A percentile compares a stretch with the other conserved stretches of the same genome.
Conservation (phyloP, 1,140 invertebrate species). For the Oryzaephilus surinamensis region DNA sequence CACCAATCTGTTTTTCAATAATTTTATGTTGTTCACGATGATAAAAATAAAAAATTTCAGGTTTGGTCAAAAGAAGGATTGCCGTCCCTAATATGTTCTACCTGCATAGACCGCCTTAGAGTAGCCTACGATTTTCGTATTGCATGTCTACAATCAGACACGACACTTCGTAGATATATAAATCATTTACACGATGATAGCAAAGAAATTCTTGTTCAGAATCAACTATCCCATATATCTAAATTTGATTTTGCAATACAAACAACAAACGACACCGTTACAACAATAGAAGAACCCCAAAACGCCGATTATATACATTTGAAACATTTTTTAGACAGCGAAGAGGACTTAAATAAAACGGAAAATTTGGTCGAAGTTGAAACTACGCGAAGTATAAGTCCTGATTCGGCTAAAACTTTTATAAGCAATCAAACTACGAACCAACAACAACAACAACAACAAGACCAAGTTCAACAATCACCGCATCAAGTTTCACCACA, state of each 20-base stretch:
- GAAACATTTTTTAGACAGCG: slow-evolving; percentile 32
- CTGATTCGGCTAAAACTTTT: slow-evolving; percentile 4
- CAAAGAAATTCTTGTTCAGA: slow-evolving; percentile 7
- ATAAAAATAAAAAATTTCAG: slow-evolving; percentile 15
- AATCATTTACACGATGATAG: slow-evolving; percentile 15
- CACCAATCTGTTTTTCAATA: slow-evolving; percentile 3
- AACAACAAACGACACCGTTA: slow-evolving; percentile 6
- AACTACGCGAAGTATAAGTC: slow-evolving; percentile 10
- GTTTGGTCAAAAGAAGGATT: slow-evolving; percentile 25
- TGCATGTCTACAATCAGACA: slow-evolving; percentile 26
- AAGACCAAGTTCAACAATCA: slow-evolving; percentile 5
- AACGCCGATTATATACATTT: slow-evolving; percentile 30
- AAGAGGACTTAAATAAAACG: slow-evolving; percentile 23
- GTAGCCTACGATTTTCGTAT: slow-evolving; percentile 28
- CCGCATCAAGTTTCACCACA: background rate
- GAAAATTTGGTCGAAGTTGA: slow-evolving; percentile 10
- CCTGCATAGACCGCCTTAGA: slow-evolving; percentile 25
- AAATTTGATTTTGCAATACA: slow-evolving; percentile 21
- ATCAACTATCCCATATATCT: slow-evolving; percentile 16
- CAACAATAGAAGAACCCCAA: slow-evolving; percentile 19
- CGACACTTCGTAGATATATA: slow-evolving; percentile 24
- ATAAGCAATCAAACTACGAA: slow-evolving; percentile 7
- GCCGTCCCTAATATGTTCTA: slow-evolving; percentile 25
- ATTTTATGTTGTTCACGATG: background rate
- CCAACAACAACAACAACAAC: slow-evolving; percentile 5